A percentile compares a stretch with the other conserved stretches of the same genome.
Conservation (phyloP, 2,888 invertebrate species). For the Oscheius sp. region DNA sequence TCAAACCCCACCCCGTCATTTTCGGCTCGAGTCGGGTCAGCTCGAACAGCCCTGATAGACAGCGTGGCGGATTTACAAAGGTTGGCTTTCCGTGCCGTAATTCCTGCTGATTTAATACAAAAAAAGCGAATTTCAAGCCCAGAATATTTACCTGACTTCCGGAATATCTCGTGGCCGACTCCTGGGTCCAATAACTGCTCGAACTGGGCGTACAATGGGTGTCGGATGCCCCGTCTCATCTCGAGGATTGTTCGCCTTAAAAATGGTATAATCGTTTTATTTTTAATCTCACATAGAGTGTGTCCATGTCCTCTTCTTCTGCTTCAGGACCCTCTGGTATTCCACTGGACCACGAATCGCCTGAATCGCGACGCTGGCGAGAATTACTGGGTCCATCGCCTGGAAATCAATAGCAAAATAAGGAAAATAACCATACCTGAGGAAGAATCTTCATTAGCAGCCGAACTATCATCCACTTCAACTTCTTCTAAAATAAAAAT, state of each 20-base stretch:
- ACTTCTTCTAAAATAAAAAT: slow-evolving; percentile 1
- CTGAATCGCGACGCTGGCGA: slow-evolving; percentile 8
- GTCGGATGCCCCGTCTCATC: slow-evolving; percentile 1
- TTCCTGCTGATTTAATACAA: too few species aligned
- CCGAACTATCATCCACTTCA: slow-evolving; percentile 3
- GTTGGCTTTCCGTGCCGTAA: too few species aligned
- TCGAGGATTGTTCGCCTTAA: slow-evolving; percentile 6
- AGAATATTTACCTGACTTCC: too few species aligned
- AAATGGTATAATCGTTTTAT: not conserved
- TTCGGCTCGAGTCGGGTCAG: too few species aligned
- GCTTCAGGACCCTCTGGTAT: slow-evolving; percentile 1
- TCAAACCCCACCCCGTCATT: too few species aligned
- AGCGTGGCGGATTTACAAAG: too few species aligned
- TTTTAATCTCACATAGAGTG: not conserved
- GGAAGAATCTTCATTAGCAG: slow-evolving; percentile 11
- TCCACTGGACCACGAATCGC: slow-evolving; percentile 4
- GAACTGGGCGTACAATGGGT: slow-evolving; percentile 3
- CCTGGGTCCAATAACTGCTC: slow-evolving; percentile 12
- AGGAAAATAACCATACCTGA: not conserved
- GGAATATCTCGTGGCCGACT: not conserved
- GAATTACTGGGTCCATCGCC: slow-evolving; percentile 14
- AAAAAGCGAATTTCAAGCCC: not conserved
- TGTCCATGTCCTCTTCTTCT: slow-evolving; percentile 16
- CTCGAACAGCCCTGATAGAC: too few species aligned
- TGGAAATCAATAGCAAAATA: not conserved